These are phyloP conservation scores for Merluccius polli DNA, from an alignment of 2,797 vertebrate species.

Conservation along the genomic window DNA sequence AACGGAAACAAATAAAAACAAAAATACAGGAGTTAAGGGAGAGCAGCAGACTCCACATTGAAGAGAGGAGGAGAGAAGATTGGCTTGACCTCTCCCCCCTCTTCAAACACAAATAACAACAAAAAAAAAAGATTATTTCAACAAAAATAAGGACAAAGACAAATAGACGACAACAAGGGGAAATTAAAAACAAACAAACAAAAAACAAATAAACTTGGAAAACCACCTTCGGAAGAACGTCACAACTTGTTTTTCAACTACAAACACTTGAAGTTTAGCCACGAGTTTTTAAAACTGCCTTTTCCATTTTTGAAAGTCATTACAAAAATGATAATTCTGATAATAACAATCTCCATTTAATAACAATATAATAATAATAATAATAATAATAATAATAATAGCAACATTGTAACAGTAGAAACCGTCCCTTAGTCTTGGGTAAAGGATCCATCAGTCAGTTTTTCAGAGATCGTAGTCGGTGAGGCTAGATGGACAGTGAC, in stretches of 20 bases:
- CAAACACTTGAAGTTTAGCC: constrained; percentile 88
- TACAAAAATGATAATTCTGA: constrained; percentile 79
- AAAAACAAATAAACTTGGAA: constrained; percentile 49
- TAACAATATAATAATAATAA: constrained; percentile 47
- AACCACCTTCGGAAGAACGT: constrained; percentile 70
- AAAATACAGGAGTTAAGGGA: constrained; percentile 62
- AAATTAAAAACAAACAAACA: constrained; percentile 65
- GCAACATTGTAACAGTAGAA: constrained; percentile 67
- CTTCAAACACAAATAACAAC: constrained; percentile 55
- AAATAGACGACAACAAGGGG: constrained; percentile 67
- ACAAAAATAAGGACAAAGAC: constrained; percentile 81
- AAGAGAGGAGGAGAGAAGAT: constrained; percentile 60
- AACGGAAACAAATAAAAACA: constrained; percentile 65
- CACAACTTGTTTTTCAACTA: constrained; percentile 80
- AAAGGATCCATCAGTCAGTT: constrained; percentile 50
- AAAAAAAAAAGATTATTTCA: constrained; percentile 22
- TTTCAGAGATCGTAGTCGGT: constrained; percentile 82
- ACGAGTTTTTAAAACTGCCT: constrained; percentile 85
- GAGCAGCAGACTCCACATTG: constrained; percentile 70
- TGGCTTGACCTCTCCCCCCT: constrained; percentile 61
- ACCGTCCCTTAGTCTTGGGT: constrained; percentile 77
- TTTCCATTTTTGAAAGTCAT: constrained; percentile 80
- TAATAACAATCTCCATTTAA: constrained; percentile 67
- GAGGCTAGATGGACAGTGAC: constrained; percentile 49
- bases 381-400: constrained; percentile 53